These are phyloP conservation scores for Amiota mariae DNA, from an alignment of 2,888 invertebrate genomes.

Conservation along the genomic window DNA sequence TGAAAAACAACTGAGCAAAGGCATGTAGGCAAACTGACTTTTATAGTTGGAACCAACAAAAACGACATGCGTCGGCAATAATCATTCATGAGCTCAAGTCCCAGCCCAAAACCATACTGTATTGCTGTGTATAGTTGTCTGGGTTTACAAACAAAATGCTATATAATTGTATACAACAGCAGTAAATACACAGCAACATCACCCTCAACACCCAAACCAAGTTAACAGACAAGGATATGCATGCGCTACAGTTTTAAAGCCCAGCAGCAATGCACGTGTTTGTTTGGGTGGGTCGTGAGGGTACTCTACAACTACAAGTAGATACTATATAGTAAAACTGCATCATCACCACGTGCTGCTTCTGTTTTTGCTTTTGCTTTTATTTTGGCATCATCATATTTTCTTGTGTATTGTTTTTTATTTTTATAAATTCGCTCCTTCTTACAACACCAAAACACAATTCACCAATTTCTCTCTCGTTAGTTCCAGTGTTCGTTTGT, in stretches of 20 bases:
- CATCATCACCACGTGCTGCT: conserved; percentile 63
- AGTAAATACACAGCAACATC: conserved; percentile 54
- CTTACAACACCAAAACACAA: too few species aligned
- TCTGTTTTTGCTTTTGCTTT: conserved; percentile 43
- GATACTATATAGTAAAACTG: conserved; percentile 60
- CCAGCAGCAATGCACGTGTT: conserved; percentile 23
- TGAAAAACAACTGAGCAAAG: conserved; percentile 61
- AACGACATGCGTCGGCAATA: conserved; percentile 60
- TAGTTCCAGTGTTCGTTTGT: neutral
- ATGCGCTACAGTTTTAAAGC: conserved; percentile 36
- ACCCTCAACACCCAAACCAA: conserved; percentile 42
- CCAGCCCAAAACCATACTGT: conserved; percentile 22
- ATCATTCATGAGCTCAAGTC: neutral
- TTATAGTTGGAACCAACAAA: conserved; percentile 60
- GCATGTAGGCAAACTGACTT: conserved; percentile 62
- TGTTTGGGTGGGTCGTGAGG: conserved; percentile 15
- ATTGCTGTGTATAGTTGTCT: conserved; percentile 65
- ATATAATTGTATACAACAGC: conserved; percentile 11
- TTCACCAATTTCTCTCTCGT: neutral
- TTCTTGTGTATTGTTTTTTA: conserved; percentile 63
- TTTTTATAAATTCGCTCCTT: conserved; percentile 22
- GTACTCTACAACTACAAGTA: conserved; percentile 24
- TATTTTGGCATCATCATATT: conserved; percentile 46
- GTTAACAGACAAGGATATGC: conserved; percentile 57
- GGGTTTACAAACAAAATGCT: conserved; percentile 66